Percentiles rank a stretch among this genome's conserved stretches.
Evolutionary conservation across 2,888 invertebrate genomes (phyloP).

Genomic region (Salticus scenicus): DNA sequence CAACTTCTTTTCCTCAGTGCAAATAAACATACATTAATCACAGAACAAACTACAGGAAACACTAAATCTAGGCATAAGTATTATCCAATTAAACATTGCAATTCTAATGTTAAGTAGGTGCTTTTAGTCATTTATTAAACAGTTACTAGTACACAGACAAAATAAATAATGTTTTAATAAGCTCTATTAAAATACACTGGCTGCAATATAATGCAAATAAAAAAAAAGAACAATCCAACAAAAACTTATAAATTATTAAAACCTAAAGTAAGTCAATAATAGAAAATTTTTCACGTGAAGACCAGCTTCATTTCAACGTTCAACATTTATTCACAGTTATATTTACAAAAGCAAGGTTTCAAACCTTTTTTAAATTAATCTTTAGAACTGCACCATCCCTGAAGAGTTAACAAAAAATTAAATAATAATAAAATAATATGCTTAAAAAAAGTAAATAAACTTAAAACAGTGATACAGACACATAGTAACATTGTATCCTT

Average conservation of each 20-base stretch:
- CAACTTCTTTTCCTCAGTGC: too few relatives aligned
- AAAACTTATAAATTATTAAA: conserved; percentile 45
- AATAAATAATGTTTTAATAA: conserved; percentile 37
- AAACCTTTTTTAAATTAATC: background rate
- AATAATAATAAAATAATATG: background rate
- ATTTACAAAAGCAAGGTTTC: conserved; percentile 16
- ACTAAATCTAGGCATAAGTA: too few relatives aligned
- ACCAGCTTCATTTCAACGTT: conserved; percentile 49
- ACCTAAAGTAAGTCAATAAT: conserved; percentile 48
- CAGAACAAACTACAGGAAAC: too few relatives aligned
- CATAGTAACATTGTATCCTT: too few relatives aligned
- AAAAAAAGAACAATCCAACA: conserved; percentile 49
- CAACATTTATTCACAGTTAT: conserved; percentile 9
- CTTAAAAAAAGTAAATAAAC: background rate
- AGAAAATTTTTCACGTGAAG: conserved; percentile 35
- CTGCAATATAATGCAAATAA: conserved; percentile 36
- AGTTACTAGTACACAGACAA: conserved; percentile 7
- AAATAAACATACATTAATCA: too few relatives aligned
- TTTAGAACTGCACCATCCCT: background rate
- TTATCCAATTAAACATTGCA: background rate
- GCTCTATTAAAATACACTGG: conserved; percentile 48
- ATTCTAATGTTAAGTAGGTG: background rate
- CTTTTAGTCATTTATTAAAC: background rate
- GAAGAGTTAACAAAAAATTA: background rate
- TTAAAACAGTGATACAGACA: background rate